Evolutionary conservation across 2,113 vertebrate species (phyloP), one percentile per base, ranked within the genome.

Genomic region (Xenus cinereus): DNA sequence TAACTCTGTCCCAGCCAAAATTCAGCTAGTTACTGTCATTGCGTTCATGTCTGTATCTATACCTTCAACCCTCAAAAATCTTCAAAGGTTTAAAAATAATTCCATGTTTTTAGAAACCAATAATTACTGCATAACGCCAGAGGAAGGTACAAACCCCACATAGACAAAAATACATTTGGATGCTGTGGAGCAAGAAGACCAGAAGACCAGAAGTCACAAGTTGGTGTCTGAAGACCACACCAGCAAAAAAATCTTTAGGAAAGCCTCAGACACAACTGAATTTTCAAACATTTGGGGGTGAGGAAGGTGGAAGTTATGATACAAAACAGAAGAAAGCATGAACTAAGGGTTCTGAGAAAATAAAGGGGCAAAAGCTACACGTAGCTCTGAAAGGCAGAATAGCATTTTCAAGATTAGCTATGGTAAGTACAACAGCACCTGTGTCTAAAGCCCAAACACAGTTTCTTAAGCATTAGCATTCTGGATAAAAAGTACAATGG

Each of bases 41-140:
- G 19, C 6, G 1, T 30, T 67, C 11, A 1, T 15, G 11, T 37
- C 19, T 2, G 1, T 1, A 53, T 8, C 15, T 37, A 43, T 22
- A 60, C 13, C 9, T 8, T 51, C 8, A 46, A 66, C 24, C 16
- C 19, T 28, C 1, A 1, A 60, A 84, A 83, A 75, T 41, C 4
- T 51, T 26, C 4, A 7, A 68, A 45, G 9, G 9, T 35, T 69
- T 56, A 7, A 77, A 89, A 77, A 27, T 16, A 37, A 62, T 26
- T 56, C 15, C 5, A 0, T 39, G 21, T 15, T 56, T 76, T 69
- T 26, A 69, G 13, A 56, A 74, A 84, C 71, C 12, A n/a, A 0
- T 32, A 53, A 22, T 18, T 64, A 23, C 27, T 45, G 12, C 14
- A 17, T 22, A 37, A 37, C 5, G 4, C 57, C 22, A 83, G 17